These are phyloP conservation scores for Aporophyla nigra DNA, from an alignment of 2,888 invertebrate species.

Conservation along the genomic window DNA sequence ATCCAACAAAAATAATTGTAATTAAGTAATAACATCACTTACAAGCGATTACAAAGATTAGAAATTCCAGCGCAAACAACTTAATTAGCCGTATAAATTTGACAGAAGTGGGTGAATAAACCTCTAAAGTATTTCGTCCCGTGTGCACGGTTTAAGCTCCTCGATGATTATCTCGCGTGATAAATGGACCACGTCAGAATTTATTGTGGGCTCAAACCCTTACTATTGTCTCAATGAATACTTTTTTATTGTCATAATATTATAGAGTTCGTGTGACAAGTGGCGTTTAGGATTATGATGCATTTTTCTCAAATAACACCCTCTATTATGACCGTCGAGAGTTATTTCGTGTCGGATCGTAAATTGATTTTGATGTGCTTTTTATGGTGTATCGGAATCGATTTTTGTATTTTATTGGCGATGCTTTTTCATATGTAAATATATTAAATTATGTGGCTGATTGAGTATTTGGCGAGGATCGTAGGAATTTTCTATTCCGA, in stretches of 20 bases:
- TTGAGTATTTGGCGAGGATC: conserved; percentile 66
- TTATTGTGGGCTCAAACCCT: conserved; percentile 86
- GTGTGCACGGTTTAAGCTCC: conserved; percentile 76
- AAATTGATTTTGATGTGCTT: conserved; percentile 88
- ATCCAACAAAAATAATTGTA: conserved; percentile 56
- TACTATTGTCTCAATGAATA: conserved; percentile 91
- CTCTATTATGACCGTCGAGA: conserved; percentile 76
- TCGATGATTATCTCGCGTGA: conserved; percentile 88
- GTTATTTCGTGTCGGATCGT: conserved; percentile 81
- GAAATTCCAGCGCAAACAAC: conserved; percentile 67
- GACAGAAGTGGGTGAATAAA: conserved; percentile 81
- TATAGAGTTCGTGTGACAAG: conserved; percentile 86
- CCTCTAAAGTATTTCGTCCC: conserved; percentile 83
- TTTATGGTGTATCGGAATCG: conserved; percentile 86
- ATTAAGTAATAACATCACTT: conserved; percentile 64
- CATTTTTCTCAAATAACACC: conserved; percentile 76
- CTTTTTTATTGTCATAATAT: conserved; percentile 89
- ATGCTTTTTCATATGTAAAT: conserved; percentile 88
- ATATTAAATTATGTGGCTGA: conserved; percentile 77
- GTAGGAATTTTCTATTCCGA: conserved; percentile 58
- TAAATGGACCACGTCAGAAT: conserved; percentile 89
- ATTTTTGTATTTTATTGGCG: conserved; percentile 84
- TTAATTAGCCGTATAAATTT: conserved; percentile 76
- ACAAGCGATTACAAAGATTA: conserved; percentile 66
- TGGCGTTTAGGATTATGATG: conserved; percentile 86